Evolutionary conservation across 2,888 invertebrate genomes (phyloP), one percentile per base, ranked within the genome.

Genomic region (Coecobrya sp.): DNA sequence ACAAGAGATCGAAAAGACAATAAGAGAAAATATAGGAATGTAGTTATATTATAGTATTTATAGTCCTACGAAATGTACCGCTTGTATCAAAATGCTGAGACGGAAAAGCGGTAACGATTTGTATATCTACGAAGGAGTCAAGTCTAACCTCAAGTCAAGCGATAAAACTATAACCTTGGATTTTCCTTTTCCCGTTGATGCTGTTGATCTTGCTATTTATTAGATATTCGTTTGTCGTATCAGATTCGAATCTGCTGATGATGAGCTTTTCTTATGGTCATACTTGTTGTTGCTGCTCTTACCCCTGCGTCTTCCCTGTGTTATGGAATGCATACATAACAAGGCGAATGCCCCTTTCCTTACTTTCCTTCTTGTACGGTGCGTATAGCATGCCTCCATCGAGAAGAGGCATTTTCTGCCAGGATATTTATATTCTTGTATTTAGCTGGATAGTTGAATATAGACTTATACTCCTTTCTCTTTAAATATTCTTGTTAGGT

Each of bases 301-400:
- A 19, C 68, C 4, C 55, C 55, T 30, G 19, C 49, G 11, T 36
- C 4, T 52, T 65, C 30, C 42, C n/a, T 16, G 65, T 27, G 65
- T 42, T 13, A 16, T 65, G 85, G 45, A 16, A 68, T 85, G 85
- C 65, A 85, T 85, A 45, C 85, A 5, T 85, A 85, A 85, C 85
- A 85, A 68, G 49, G 45, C 42, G 42, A 68, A 85, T 22, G 65
- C 42, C 10, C n/a, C 36, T 19, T 7, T 11, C n/a, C 36, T 19
- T 7, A 42, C 16, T n/a, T 19, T 2, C 13, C 30, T 3, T 7
- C 13, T n/a, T n/a, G n/a, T n/a, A n/a, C n/a, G n/a, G n/a, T n/a
- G n/a, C n/a, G n/a, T n/a, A 36, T 16, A 13, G 0, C 27, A 36
- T 36, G 36, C 36, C 7, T 36, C 3, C 36, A 36, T 36, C 7